Percentiles rank a stretch among this genome's conserved stretches.
Conservation (phyloP, 2,797 vertebrate genomes). For the Enoplosus armatus region DNA sequence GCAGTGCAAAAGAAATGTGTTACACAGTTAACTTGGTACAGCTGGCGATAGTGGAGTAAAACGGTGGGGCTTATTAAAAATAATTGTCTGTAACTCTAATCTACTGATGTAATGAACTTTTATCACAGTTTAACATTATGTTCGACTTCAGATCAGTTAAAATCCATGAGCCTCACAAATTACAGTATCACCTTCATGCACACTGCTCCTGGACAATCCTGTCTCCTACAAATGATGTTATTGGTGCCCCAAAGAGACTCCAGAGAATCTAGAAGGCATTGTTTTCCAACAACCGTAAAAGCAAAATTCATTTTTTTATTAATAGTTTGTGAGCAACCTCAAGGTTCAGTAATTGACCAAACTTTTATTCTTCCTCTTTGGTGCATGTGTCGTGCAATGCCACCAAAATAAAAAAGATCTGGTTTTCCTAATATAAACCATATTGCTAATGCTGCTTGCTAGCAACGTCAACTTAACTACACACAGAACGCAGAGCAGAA, state of each 20-base stretch:
- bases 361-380: background rate
- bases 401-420: background rate
- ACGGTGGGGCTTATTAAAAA: background rate
- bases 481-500: background rate
- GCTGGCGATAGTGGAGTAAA: background rate
- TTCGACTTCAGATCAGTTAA: background rate
- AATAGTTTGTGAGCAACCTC: background rate
- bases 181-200: background rate
- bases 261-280: background rate
- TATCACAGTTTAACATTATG: background rate
- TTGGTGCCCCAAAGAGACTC: background rate
- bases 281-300: background rate
- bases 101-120: background rate
- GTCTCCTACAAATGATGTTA: background rate
- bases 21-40: background rate
- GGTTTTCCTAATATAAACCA: background rate
- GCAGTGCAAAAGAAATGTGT: background rate
- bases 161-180: background rate
- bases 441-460: background rate
- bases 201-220: background rate
- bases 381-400: background rate
- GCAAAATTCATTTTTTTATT: background rate
- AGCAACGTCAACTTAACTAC: background rate
- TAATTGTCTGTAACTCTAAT: background rate
- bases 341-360: background rate